A percentile compares a stretch with the other conserved stretches of the same genome.
These are phyloP conservation scores for Empidonax alnorum DNA, from an alignment of 2,113 vertebrate genomes.

Conservation along the genomic window DNA sequence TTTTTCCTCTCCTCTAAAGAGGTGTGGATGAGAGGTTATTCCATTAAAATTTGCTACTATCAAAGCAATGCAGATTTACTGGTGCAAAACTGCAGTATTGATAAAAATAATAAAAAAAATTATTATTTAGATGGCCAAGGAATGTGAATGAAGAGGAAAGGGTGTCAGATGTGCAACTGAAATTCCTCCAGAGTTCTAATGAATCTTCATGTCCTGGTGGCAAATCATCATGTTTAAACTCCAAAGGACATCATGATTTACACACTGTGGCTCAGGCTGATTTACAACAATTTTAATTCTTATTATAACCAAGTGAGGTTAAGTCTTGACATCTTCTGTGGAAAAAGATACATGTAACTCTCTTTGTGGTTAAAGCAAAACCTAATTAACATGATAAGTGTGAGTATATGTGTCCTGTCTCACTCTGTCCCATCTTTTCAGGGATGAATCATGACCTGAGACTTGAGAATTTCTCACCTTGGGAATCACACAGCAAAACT, in stretches of 20 bases:
- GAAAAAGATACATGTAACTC: background rate
- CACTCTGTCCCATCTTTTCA: background rate
- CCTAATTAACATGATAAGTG: background rate
- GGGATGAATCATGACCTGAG: background rate
- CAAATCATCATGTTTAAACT: background rate
- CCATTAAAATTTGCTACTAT: background rate
- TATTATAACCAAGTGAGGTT: background rate
- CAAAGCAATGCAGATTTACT: background rate
- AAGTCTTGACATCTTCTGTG: background rate
- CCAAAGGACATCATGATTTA: background rate
- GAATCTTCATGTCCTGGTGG: background rate
- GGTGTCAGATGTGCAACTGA: background rate
- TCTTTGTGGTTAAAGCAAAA: background rate
- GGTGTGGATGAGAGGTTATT: background rate
- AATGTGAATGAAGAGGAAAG: background rate
- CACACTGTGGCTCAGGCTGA: background rate
- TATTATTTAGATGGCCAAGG: background rate
- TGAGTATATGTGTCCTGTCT: background rate
- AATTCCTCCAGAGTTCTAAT: background rate
- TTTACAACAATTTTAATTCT: background rate
- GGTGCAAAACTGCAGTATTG: background rate
- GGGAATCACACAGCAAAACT: background rate
- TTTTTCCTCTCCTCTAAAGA: background rate
- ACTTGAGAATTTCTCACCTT: background rate
- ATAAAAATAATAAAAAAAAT: background rate